Base-by-base conservation (phyloP, 1,140 invertebrate species). In the Bombus polaris region DNA sequence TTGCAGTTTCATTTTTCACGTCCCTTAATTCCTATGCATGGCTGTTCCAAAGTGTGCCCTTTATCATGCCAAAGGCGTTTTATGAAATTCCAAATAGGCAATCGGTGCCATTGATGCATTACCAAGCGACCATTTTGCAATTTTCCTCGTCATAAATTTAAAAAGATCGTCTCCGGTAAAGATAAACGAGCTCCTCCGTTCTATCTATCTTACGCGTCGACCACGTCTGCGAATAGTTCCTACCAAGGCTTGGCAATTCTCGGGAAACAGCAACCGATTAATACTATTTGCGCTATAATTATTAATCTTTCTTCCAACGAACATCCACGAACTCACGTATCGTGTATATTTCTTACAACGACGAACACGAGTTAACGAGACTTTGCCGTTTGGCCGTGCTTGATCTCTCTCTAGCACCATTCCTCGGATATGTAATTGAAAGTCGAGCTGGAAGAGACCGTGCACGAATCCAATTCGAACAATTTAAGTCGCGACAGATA, bases 61-160 rank as follows among this genome's bases (percentile, higher is more conserved):
- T 25, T 37, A 68, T 68, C 66, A 68, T 37, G 18, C 32, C 32
- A 71, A 39, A 71, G 25, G 12, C 12, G 37, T 39, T 71, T 37
- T 37, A 71, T 39, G 68, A 71, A 71, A 71, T 71, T 71, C 37
- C 68, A 70, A 70, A 70, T 12, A 70, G 68, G 35, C 68, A 70
- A 39, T 70, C 68, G 68, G 22, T 18, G 68, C n/a, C 68, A 70
- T 28, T 39, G 68, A 70, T 70, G 37, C 68, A 70, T 70, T 70
- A 39, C 37, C 68, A 28, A 70, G 22, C 15, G 1, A 70, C 37
- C 68, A 28, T 70, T 37, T 70, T 70, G 22, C 68, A 71, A 42
- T 39, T 72, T 72, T 72, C 28, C 39, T 13, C 35, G 28, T 28
- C 70, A 42, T 72, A 42, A 72, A 72, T 72, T 44, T 39, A 2